phyloP scores from a whole-genome alignment of 2,797 vertebrate species.

The Eulemur mongoz region DNA sequence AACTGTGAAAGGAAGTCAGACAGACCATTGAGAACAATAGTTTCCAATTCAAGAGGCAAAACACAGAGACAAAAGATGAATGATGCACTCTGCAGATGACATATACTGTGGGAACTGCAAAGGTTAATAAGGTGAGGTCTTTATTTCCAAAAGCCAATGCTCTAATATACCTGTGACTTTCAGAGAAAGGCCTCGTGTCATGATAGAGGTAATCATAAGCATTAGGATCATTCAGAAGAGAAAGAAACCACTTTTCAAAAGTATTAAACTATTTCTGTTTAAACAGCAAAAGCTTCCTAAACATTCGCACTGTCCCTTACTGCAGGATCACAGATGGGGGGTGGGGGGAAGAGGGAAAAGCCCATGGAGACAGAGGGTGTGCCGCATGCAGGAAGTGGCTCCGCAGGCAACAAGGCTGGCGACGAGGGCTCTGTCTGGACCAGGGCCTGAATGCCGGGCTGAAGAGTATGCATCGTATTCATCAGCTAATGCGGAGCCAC shows the following conservation, averaged over 20 bases:
- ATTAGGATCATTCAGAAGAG: background rate
- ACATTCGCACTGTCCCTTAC: background rate
- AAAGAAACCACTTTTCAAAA: background rate
- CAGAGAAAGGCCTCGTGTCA: background rate
- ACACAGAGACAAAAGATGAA: background rate
- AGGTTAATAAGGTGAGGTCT: background rate
- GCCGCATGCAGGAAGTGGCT: fast-evolving
- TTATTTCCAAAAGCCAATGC: background rate
- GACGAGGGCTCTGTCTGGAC: background rate
- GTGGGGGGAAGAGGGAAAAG: fast-evolving
- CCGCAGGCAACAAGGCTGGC: background rate
- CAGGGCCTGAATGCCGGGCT: background rate
- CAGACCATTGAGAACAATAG: background rate
- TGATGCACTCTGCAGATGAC: background rate
- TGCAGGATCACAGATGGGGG: background rate
- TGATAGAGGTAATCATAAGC: background rate
- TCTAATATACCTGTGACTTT: background rate
- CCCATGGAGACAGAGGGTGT: background rate
- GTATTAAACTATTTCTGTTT: too few species aligned
- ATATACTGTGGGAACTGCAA: background rate
- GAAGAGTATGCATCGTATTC: background rate
- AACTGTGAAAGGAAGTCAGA: background rate
- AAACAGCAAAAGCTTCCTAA: background rate
- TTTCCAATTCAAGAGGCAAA: constrained; percentile 3
- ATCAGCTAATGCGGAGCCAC: background rate